Evolutionary conservation across 2,797 vertebrate genomes (phyloP), one percentile per base, ranked within the genome.

Genomic region (Syngnathus rostellatus): DNA sequence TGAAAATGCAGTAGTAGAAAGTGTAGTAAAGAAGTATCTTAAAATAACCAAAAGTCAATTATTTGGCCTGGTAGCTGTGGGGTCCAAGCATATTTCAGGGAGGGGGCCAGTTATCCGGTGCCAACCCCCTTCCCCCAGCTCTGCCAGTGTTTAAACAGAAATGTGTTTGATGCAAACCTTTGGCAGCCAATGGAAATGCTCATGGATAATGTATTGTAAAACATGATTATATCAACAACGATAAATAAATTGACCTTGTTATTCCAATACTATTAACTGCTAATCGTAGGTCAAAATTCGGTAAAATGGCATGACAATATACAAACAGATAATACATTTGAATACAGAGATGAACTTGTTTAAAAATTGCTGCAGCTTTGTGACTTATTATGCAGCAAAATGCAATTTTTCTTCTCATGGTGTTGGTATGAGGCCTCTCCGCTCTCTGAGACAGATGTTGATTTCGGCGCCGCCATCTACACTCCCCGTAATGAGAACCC

Each of bases 371-470:
- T 58, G 64, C 46, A 8, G 63, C 2, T 0, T 1, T n/a, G 48
- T 64, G 60, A 61, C 64, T 78, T 62, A 54, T 73, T 73, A 71
- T 70, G 69, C 65, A 72, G 62, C 71, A 67, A 65, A 59, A 75
- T 60, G 4, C 19, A 8, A 51, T 63, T 72, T 68, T 67, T 67
- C 55, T 61, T 70, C 72, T 48, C 67, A 62, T 64, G 71, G 63
- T 60, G 21, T 40, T 41, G 5, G 53, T 68, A 73, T 77, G 71
- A 69, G 67, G 71, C 74, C 63, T 70, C 69, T 61, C 67, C 72
- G 65, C 75, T 79, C 82, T 82, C 82, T 65, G 48, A 86, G 81
- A 85, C 85, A 88, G 88, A 84, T 88, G 87, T 85, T 80, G 71
- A 67, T 74, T 77, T 57, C 68, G 60, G 51, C 66, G 69, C 51